These are phyloP conservation scores for Holotrichia oblita DNA, from an alignment of 1,140 invertebrate genomes.

Conservation along the genomic window DNA sequence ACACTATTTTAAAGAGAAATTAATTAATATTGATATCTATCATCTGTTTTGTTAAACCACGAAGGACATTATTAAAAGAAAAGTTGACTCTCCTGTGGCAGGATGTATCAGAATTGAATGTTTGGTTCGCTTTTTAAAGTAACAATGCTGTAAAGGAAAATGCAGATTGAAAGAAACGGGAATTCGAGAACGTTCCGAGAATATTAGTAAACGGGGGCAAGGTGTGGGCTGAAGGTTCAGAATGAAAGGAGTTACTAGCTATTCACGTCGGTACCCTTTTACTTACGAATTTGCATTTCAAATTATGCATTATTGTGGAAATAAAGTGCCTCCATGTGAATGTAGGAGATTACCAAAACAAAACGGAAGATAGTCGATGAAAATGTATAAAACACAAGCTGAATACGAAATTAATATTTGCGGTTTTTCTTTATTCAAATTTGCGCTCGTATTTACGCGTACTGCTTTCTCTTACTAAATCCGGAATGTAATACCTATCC, in stretches of 20 bases:
- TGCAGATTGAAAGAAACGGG: neutral
- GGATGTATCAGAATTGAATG: no score
- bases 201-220: neutral
- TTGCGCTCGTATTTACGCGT: neutral
- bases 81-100: no score
- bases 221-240: neutral
- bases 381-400: neutral
- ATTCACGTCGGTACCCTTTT: neutral
- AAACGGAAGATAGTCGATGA: neutral
- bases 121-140: no score
- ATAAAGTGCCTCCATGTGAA: neutral
- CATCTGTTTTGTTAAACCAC: no score
- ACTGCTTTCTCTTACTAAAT: no score
- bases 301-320: neutral
- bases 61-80: no score
- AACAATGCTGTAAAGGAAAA: no score
- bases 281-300: neutral
- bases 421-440: neutral
- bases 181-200: neutral
- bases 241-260: neutral
- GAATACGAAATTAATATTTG: neutral
- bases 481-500: no score
- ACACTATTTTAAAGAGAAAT: no score
- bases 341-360: neutral
- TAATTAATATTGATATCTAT: no score